Base-by-base conservation (phyloP, 2,888 invertebrate genomes). In the Sepioteuthis lessoniana region DNA sequence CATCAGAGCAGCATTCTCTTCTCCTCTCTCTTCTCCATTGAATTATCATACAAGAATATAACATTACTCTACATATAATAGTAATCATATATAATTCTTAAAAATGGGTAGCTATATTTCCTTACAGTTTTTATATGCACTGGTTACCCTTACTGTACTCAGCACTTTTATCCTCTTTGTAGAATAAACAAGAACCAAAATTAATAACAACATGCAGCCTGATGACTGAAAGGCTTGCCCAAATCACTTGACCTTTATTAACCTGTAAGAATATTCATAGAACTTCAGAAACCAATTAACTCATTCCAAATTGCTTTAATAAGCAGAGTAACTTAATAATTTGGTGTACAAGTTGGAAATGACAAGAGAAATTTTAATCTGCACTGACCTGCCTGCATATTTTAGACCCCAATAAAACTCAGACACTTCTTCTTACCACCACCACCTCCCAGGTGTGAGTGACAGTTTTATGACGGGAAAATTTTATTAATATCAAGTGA, bases 271-370 rank as follows among this genome's bases (percentile, higher is more conserved):
- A 76, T 76, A 76, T 76, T 76, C 35, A 76, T 76, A 76, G 76
- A 76, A n/a, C n/a, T 35, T 76, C 13, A 19, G n/a, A 76, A 76
- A 76, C 76, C 76, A 76, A 76, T 76, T 76, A 76, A 76, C 76
- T 35, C 76, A 76, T 35, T 76, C 76, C n/a, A 76, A 76, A 76
- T 76, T 76, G n/a, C n/a, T n/a, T n/a, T n/a, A 76, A 76, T 76
- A 76, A 76, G 76, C 76, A 76, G 76, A 76, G n/a, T n/a, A 76
- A 76, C 76, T 76, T 76, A 76, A n/a, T 76, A 76, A 76, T 76
- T 76, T 76, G 76, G 13, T n/a, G n/a, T n/a, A 35, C 25, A n/a
- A 76, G 76, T 76, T 76, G 35, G 76, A 76, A n/a, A 35, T 76
- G 76, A 76, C n/a, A 76, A 76, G 76, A n/a, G n/a, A n/a, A 19